Conservation (phyloP, 1,140 invertebrate genomes). For the Neodiprion pinetum region DNA sequence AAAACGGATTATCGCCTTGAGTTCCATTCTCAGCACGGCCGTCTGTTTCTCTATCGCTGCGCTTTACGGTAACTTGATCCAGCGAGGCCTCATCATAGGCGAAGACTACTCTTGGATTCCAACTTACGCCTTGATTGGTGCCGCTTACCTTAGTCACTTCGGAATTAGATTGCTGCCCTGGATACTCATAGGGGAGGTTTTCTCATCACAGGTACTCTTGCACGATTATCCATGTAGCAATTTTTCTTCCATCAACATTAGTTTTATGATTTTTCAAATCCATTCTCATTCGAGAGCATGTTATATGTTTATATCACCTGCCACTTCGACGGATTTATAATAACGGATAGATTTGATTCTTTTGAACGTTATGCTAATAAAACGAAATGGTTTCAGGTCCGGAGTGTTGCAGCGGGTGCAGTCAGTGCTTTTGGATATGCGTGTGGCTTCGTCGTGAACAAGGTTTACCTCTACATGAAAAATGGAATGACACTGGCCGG, state of each 20-base stretch:
- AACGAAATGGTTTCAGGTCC: conserved; percentile 60
- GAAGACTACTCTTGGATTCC: conserved; percentile 72
- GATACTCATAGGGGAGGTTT: conserved; percentile 79
- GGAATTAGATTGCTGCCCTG: conserved; percentile 77
- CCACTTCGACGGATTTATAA: background rate
- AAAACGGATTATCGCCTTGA: conserved; percentile 71
- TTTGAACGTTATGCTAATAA: too few species aligned
- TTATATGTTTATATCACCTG: conserved; percentile 13
- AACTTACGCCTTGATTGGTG: conserved; percentile 67
- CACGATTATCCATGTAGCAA: background rate
- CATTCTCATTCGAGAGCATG: conserved; percentile 14
- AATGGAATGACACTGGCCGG: conserved; percentile 68
- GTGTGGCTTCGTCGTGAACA: conserved; percentile 75
- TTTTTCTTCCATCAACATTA: conserved; percentile 10
- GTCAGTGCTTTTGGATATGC: conserved; percentile 75
- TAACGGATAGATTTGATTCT: too few species aligned
- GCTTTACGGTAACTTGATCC: conserved; percentile 61
- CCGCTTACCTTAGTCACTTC: conserved; percentile 73
- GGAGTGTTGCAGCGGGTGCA: conserved; percentile 72
- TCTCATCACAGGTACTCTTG: conserved; percentile 41
- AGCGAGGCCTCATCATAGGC: conserved; percentile 31
- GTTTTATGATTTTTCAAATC: conserved; percentile 22
- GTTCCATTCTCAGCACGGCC: conserved; percentile 69
- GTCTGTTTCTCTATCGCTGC: conserved; percentile 68
- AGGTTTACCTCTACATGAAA: conserved; percentile 73